Evolutionary conservation across 1,140 invertebrate genomes (phyloP).

Genomic region (Dendroctonus valens): DNA sequence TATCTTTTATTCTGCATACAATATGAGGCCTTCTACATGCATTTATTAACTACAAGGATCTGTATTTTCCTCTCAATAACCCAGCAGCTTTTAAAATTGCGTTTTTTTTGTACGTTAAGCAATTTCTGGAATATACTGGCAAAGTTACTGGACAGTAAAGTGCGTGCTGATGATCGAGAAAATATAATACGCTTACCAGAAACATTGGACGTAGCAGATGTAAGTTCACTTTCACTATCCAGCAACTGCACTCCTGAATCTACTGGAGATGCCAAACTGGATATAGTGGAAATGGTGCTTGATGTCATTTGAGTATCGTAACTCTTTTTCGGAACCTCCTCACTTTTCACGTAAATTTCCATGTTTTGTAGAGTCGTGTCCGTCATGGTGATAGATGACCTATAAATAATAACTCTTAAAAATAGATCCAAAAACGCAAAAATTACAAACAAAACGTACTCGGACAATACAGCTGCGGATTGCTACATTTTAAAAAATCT

Average conservation of each 20-base stretch:
- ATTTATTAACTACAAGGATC: too few relatives aligned
- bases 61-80: too few relatives aligned
- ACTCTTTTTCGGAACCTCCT: conserved; percentile 21
- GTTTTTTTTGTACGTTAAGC: too few relatives aligned
- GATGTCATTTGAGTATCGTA: conserved; percentile 45
- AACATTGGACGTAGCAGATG: conserved; percentile 53
- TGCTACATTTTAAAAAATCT: too few relatives aligned
- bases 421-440: too few relatives aligned
- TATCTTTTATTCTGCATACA: too few relatives aligned
- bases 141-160: neutral
- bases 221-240: conserved; percentile 57
- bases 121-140: too few relatives aligned
- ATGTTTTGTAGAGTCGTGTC: conserved; percentile 12
- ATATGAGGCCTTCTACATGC: too few relatives aligned
- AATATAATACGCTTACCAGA: conserved; percentile 16
- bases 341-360: conserved; percentile 18
- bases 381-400: neutral
- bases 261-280: conserved; percentile 49
- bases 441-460: too few relatives aligned
- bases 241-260: conserved; percentile 56
- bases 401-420: neutral
- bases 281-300: conserved; percentile 44
- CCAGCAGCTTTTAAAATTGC: too few relatives aligned
- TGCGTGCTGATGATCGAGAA: neutral
- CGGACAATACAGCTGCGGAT: too few relatives aligned